phyloP scores from a whole-genome alignment of 2,113 vertebrate genomes.

The Percopsis transmontana region DNA sequence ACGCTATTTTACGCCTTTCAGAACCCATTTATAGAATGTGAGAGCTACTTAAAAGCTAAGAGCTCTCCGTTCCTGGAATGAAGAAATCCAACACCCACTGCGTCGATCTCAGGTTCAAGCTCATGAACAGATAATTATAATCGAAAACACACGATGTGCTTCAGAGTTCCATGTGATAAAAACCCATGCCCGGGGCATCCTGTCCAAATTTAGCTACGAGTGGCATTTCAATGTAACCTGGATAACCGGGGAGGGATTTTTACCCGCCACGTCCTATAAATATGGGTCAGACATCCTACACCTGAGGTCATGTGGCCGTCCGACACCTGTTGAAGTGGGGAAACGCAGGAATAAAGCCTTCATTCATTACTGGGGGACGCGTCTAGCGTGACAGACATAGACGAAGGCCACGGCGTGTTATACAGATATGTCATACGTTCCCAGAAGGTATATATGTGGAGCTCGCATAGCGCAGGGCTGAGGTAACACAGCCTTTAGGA shows the following conservation, averaged over 20 bases:
- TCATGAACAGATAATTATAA: background rate
- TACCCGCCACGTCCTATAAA: conserved; percentile 63
- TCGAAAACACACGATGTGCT: conserved; percentile 1
- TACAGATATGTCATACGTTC: conserved; percentile 33
- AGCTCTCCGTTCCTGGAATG: background rate
- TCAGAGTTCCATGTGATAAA: conserved; percentile 52
- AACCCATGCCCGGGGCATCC: conserved; percentile 23
- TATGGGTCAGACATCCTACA: conserved; percentile 67
- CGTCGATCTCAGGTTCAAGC: background rate
- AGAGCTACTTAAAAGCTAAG: background rate
- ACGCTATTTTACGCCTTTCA: background rate
- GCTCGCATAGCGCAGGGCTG: conserved; percentile 54
- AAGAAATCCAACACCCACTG: background rate
- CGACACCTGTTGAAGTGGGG: conserved; percentile 50
- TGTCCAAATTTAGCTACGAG: conserved; percentile 68
- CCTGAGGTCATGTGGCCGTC: conserved; percentile 54
- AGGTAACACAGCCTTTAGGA: conserved; percentile 42
- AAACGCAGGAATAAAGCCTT: conserved; percentile 53
- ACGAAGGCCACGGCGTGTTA: too few species aligned
- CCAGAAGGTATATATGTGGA: conserved; percentile 33
- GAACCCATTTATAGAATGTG: conserved; percentile 1
- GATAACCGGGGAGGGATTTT: conserved; percentile 51
- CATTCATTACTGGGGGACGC: conserved; percentile 50
- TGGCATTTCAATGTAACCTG: conserved; percentile 62
- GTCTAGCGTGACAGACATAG: too few species aligned